Conservation (phyloP, 2,888 invertebrate genomes). For the Himalopsyche japonica region DNA sequence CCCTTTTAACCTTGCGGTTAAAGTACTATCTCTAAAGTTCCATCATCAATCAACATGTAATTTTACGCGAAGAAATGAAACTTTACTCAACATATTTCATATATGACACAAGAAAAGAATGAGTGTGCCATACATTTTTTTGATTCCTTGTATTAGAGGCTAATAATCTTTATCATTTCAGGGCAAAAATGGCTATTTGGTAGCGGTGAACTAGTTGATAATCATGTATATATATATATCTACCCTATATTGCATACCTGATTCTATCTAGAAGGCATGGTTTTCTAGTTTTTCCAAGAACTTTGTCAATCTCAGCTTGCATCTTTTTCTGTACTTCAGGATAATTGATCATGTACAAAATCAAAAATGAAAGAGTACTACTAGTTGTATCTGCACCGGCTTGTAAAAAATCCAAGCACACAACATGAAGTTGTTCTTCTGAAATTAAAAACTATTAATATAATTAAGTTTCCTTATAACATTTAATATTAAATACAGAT, state of each 20-base stretch:
- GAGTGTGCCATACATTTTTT: too few species aligned
- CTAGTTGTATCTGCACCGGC: conserved; percentile 76
- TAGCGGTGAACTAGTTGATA: neutral
- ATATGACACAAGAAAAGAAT: too few species aligned
- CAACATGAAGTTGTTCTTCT: conserved; percentile 54
- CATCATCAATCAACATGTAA: too few species aligned
- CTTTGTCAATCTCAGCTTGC: conserved; percentile 62
- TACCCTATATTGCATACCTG: conserved; percentile 43
- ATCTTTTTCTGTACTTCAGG: conserved; percentile 63
- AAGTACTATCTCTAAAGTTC: too few species aligned
- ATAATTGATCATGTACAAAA: conserved; percentile 61
- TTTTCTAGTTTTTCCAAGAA: conserved; percentile 57
- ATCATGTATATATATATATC: too few species aligned
- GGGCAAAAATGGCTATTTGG: neutral
- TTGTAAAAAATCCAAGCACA: conserved; percentile 70
- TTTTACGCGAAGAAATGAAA: too few species aligned
- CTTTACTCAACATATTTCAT: too few species aligned
- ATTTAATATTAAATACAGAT: conserved; percentile 21
- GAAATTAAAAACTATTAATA: conserved; percentile 20
- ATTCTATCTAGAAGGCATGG: conserved; percentile 53
- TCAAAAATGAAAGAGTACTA: conserved; percentile 64
- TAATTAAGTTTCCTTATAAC: neutral
- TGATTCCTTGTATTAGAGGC: too few species aligned
- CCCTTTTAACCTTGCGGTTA: too few species aligned
- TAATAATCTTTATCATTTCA: too few species aligned